Evolutionary conservation across 2,888 invertebrate genomes (phyloP), one percentile per base, ranked within the genome.

Genomic region (Calameuta idolon): DNA sequence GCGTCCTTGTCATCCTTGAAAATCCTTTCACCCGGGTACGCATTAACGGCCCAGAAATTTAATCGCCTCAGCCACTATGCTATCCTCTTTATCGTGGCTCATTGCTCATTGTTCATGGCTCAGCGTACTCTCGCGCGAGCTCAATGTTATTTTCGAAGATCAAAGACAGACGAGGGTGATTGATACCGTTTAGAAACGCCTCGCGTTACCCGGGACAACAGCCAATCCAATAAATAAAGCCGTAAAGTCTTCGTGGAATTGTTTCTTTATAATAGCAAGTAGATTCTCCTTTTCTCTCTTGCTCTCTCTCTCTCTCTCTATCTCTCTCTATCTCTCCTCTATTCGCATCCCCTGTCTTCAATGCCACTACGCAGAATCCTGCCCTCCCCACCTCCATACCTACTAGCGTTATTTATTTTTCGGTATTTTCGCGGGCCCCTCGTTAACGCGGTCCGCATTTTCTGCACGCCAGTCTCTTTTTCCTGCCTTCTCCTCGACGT

Each of bases 71-170:
- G 82, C 83, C 86, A 81, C 75, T 81, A 80, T 40, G 40, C 74
- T 68, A 31, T 76, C 37, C 12, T 23, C 34, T 69, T 31, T 15
- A 40, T 4, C 73, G 76, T 74, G 71, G 34, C 35, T 40, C 15
- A 73, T 71, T 75, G 68, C 34, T 74, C 34, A 74, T 71, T 34
- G 71, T 9, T 12, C 71, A 34, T 11, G 71, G 71, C 31, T 71
- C 30, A 71, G 71, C 3, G 40, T 40, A 23, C 23, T 55, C 9
- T 55, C 55, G 23, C 30, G 31, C 31, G 71, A 23, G 74, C 23
- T 33, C 74, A 76, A n/a, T 55, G 86, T 87, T 89, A 89, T 89
- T 89, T 87, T 87, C 79, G 84, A 86, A 89, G 88, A 89, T 89
- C 88, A 89, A 89, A 89, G 89, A 83, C 82, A 84, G 83, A 80